Base-by-base conservation (phyloP, 2,113 vertebrate genomes). In the Coreoperca whiteheadi region DNA sequence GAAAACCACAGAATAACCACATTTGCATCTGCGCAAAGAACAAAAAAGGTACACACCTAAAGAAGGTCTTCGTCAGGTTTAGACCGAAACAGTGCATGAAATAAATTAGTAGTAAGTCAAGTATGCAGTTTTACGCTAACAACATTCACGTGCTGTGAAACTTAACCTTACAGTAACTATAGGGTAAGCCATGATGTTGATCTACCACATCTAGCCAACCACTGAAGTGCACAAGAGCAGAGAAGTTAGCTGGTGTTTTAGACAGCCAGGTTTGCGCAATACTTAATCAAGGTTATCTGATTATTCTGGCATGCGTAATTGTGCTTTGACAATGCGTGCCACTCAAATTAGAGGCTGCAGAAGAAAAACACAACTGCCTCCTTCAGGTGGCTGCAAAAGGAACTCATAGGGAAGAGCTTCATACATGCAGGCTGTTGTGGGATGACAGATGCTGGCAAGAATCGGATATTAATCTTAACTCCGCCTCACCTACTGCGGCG, bases 381-480 rank as follows among this genome's bases (percentile, higher is more conserved):
- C 32, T 9, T 68, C 30, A 60, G 37, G 14, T 23, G 16, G n/a
- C n/a, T 65, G 37, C 39, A 10, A n/a, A 51, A 10, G 3, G 16
- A 74, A 32, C 32, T 66, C 6, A 25, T 69, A 60, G 25, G 6
- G 14, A 70, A 56, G 34, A 30, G 30, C 18, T 50, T 64, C 51
- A 20, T 41, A 50, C 71, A 43, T 60, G 56, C 60, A 63, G 57
- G 77, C 34, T 59, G 63, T 32, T 59, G 51, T 51, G 15, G 9
- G 56, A 68, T 32, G 61, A 34, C 48, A 48, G 63, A 78, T 21
- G 73, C 25, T 18, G 15, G 53, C 60, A 32, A 37, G 66, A 87
- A 74, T 28, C 56, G 1, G 76, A 74, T 78, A 81, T 87, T 72
- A 65, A 67, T 81, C 39, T 70, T 25, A 21, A 73, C 57, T 75